Evolutionary conservation across 37 sponge, comb jelly and placozoan genomes (phyloP), one percentile per base, ranked within the genome.

Genomic region (Oopsacas minuta): DNA sequence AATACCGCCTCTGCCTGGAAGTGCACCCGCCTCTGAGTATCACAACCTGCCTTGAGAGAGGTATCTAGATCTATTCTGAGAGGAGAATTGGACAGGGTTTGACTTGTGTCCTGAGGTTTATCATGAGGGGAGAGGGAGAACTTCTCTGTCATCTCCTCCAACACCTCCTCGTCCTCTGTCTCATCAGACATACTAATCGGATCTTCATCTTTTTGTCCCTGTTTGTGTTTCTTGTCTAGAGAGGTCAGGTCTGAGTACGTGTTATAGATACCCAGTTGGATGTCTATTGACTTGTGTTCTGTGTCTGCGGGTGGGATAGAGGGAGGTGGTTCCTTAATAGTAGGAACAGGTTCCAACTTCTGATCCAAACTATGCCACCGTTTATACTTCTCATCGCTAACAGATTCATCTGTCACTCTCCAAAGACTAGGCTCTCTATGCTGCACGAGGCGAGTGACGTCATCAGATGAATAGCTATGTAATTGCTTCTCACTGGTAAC

Each of bases 1-100:
- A 93, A 37, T 0, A 93, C 30, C 25, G 91, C 81, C n/a, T 82
- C 84, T 34, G 88, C 81, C n/a, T 82, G 36, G 83, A 93, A 93
- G 37, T 38, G 82, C 7, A 93, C 91, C 36, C 81, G 83, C 20
- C 84, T 32, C 37, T 36, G 39, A 0, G 39, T 37, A 12, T 38
- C 52, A 23, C 52, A 12, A 23, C 34, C 81, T 0, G 12, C 86
- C 81, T 86, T 83, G 32, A 61, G 75, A n/a, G 75, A 61, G 75
- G 75, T 61, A 34, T 10, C 30, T 34, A 61, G 75, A n/a, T 61
- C 75, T 34, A 61, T 25, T 12, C 28, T 61, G 1, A 61, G 75
- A 25, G 75, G 75, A 3, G 75, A 61, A 34, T 12, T n/a, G 17
- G 51, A 46, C 51, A 46, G 17, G 30, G 28, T 61, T 5, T 3